phyloP scores from a whole-genome alignment of 2,888 invertebrate species.

The Sphaerophoria taeniata region DNA sequence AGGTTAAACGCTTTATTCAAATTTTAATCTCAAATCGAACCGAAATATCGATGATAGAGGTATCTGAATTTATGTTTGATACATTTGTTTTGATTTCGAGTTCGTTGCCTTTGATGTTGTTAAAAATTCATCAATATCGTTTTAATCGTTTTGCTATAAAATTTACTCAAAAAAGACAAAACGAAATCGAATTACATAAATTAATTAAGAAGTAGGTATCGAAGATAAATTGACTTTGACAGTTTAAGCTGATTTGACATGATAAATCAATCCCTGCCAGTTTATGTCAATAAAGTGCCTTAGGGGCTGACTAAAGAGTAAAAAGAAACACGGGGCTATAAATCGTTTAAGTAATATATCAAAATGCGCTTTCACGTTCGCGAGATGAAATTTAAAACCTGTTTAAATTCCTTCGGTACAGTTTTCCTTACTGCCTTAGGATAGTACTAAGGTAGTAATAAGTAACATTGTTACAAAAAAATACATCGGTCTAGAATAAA shows the following conservation, averaged over 20 bases:
- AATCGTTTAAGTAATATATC: no score
- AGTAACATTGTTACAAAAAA: no score
- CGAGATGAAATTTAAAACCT: no score
- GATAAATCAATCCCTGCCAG: neutral
- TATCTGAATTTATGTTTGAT: neutral
- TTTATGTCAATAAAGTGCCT: neutral
- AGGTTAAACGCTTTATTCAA: neutral
- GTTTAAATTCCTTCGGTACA: no score
- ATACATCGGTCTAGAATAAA: no score
- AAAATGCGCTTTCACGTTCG: no score
- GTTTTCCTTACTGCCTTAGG: no score
- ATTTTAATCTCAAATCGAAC: neutral
- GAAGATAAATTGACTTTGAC: neutral
- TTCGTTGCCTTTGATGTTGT: constrained; percentile 1
- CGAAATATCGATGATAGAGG: neutral
- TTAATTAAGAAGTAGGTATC: neutral
- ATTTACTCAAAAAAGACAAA: neutral
- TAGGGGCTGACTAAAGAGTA: no score
- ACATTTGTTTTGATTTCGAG: constrained; percentile 9
- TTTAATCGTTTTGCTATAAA: neutral
- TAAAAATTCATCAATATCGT: neutral
- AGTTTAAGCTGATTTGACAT: neutral
- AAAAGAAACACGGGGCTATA: no score
- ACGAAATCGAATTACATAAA: neutral
- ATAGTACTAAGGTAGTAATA: no score